phyloP scores from a whole-genome alignment of 2,113 vertebrate genomes.

The Todiramphus chloris region DNA sequence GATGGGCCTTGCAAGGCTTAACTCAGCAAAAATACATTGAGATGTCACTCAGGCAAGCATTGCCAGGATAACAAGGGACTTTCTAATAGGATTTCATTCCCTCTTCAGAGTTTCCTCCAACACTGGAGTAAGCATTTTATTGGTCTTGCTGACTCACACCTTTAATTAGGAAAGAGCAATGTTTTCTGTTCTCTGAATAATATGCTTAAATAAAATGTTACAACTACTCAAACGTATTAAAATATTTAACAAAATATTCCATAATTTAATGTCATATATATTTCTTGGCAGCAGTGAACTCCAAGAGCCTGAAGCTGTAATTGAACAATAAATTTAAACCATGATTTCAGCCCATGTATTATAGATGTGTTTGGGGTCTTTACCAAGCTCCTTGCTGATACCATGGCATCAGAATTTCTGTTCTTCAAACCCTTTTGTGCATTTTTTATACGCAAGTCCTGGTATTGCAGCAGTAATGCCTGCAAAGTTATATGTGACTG shows the following conservation, averaged over 20 bases:
- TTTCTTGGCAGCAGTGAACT: constrained; percentile 60
- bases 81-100: constrained; percentile 41
- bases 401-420: constrained; percentile 9
- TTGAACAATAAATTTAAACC: constrained; percentile 60
- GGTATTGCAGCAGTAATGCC: neutral
- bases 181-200: constrained; percentile 65
- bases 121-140: constrained; percentile 34
- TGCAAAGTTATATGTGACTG: neutral
- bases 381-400: constrained; percentile 21
- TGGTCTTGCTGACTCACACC: constrained; percentile 58
- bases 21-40: constrained; percentile 63
- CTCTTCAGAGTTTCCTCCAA: constrained; percentile 42
- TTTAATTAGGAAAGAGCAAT: constrained; percentile 70
- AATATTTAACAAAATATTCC: constrained; percentile 64
- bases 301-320: constrained; percentile 50
- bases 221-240: constrained; percentile 54
- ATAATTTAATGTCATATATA: constrained; percentile 64
- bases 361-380: constrained; percentile 54
- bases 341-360: constrained; percentile 47
- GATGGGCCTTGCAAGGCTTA: constrained; percentile 46
- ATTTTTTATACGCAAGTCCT: neutral
- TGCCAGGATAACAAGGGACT: constrained; percentile 8
- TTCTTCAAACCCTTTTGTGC: neutral
- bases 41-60: constrained; percentile 44
- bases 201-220: constrained; percentile 58